Percentiles rank a stretch among this genome's conserved stretches.
Conservation (phyloP, 2,113 vertebrate genomes). For the Noctilio leporinus region DNA sequence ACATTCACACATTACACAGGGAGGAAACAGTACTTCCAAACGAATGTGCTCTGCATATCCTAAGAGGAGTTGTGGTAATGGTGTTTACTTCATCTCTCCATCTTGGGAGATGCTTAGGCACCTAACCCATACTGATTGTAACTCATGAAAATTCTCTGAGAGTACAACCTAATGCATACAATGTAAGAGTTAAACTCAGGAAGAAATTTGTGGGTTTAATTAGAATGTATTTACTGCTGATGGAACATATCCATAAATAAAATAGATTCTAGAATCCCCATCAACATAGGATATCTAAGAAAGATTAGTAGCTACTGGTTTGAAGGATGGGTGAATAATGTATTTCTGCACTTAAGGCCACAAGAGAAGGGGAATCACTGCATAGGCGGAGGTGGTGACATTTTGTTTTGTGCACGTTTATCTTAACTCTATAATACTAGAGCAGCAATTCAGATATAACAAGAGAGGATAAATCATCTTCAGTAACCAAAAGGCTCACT, state of each 20-base stretch:
- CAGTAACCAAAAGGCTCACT: background rate
- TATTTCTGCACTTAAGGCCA: background rate
- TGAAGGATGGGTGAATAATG: background rate
- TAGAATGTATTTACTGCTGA: background rate
- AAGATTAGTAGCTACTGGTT: background rate
- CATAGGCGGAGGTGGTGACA: background rate
- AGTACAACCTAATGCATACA: background rate
- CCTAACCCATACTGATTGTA: too few species aligned
- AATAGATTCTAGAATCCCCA: background rate
- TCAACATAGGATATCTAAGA: background rate
- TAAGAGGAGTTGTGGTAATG: background rate
- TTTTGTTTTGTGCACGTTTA: background rate
- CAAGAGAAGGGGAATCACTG: background rate
- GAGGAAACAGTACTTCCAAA: background rate
- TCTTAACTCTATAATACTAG: background rate
- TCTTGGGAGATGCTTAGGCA: background rate
- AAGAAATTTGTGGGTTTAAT: background rate
- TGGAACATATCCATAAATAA: background rate
- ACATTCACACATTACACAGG: rapidly evolving
- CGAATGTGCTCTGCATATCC: background rate
- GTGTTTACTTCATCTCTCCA: background rate
- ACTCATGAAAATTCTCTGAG: background rate
- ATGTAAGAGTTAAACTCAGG: background rate
- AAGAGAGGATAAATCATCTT: background rate
- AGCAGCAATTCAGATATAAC: background rate